These are phyloP conservation scores for Pollenia griseotomentosa DNA, from an alignment of 2,888 invertebrate genomes.

Conservation along the genomic window DNA sequence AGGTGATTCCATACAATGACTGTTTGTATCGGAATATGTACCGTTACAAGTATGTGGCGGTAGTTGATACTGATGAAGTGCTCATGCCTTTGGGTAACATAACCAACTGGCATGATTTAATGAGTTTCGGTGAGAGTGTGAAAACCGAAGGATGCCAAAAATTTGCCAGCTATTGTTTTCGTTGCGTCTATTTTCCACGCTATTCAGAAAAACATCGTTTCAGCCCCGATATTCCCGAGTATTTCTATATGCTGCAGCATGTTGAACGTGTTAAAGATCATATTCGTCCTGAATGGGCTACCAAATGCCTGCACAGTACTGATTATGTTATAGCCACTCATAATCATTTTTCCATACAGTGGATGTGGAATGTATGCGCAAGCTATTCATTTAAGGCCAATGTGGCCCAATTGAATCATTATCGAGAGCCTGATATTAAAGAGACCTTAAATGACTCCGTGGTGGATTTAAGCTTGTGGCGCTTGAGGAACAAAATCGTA, in stretches of 20 bases:
- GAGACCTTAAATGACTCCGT: slow-evolving; percentile 91
- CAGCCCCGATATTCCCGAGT: slow-evolving; percentile 89
- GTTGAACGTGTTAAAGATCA: slow-evolving; percentile 87
- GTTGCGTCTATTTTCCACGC: slow-evolving; percentile 96
- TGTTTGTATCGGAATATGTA: slow-evolving; percentile 96
- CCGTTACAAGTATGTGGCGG: slow-evolving; percentile 92
- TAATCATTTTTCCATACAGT: slow-evolving; percentile 95
- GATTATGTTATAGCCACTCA: slow-evolving; percentile 93
- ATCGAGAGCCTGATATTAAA: slow-evolving; percentile 93
- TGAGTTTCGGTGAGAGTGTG: slow-evolving; percentile 88
- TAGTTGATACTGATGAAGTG: slow-evolving; percentile 96
- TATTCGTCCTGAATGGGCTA: slow-evolving; percentile 89
- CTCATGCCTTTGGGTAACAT: slow-evolving; percentile 92
- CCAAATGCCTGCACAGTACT: slow-evolving; percentile 96
- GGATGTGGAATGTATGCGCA: slow-evolving; percentile 91
- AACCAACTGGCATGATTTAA: slow-evolving; percentile 89
- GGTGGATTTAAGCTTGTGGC: slow-evolving; percentile 93
- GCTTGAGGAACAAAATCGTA: slow-evolving; percentile 90
- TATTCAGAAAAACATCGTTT: slow-evolving; percentile 87
- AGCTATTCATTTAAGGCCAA: slow-evolving; percentile 91
- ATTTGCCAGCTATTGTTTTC: slow-evolving; percentile 90
- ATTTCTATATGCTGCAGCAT: slow-evolving; percentile 97
- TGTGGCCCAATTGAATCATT: slow-evolving; percentile 95
- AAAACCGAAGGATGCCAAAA: slow-evolving; percentile 86
- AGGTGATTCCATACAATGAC: slow-evolving; percentile 97